phyloP scores from a whole-genome alignment of 2,113 vertebrate species.

The Corynorhinus townsendii region DNA sequence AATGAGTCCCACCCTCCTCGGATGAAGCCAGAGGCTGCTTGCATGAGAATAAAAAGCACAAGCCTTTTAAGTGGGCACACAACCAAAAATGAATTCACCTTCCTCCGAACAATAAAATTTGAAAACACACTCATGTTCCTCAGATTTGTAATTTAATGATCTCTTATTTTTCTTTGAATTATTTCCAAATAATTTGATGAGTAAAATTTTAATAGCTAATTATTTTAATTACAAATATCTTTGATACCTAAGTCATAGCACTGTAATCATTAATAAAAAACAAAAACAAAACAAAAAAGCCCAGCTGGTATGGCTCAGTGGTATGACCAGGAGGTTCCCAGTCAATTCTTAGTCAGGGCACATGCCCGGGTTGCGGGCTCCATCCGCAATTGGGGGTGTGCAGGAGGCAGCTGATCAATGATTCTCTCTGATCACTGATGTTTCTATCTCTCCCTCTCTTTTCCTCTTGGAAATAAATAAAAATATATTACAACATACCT shows the following conservation, averaged over 20 bases:
- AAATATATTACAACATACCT: too few species aligned
- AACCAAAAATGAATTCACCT: neutral
- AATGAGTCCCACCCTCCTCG: neutral
- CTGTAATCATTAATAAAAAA: neutral
- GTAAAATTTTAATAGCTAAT: slow-evolving; percentile 10
- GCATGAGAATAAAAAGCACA: neutral
- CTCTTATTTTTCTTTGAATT: neutral
- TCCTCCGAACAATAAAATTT: slow-evolving; percentile 22
- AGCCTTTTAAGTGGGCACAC: neutral
- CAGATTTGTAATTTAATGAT: slow-evolving; percentile 12
- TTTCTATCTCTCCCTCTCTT: too few species aligned
- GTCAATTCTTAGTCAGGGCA: neutral
- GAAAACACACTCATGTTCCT: neutral
- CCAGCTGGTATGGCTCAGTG: too few species aligned
- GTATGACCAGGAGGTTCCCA: too few species aligned
- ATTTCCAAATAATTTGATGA: neutral
- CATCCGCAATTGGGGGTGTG: too few species aligned
- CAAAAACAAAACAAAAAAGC: neutral
- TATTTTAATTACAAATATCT: slow-evolving; percentile 18
- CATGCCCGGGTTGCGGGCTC: too few species aligned
- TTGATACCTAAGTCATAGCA: neutral
- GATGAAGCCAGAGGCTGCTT: neutral
- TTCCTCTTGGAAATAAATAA: too few species aligned
- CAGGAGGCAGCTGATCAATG: too few species aligned
- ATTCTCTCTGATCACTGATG: too few species aligned